These are phyloP conservation scores for Deroplatys truncata DNA, from an alignment of 2,888 invertebrate genomes.

Conservation along the genomic window DNA sequence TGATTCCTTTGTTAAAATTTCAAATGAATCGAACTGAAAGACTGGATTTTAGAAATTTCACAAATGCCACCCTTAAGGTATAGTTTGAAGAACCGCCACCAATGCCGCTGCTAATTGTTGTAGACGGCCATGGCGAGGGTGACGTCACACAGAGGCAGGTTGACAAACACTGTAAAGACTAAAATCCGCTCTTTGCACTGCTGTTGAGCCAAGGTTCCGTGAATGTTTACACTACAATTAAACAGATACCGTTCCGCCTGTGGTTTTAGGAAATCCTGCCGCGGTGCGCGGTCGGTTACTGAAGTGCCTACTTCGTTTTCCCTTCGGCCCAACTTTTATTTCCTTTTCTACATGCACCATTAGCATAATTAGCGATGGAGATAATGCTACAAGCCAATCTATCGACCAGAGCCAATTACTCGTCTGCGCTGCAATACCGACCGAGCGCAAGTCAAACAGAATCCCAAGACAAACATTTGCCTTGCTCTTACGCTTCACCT, in stretches of 20 bases:
- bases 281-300: background rate
- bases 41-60: too few species aligned
- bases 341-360: background rate
- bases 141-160: background rate
- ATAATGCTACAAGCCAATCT: constrained; percentile 17
- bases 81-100: too few species aligned
- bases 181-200: background rate
- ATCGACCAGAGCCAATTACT: background rate
- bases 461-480: constrained; percentile 41
- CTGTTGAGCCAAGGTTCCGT: background rate
- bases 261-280: background rate
- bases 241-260: background rate
- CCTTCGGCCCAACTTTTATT: background rate
- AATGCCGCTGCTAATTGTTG: too few species aligned
- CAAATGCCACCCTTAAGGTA: too few species aligned
- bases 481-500: constrained; percentile 39
- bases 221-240: background rate
- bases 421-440: background rate
- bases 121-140: background rate
- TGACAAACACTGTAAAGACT: background rate
- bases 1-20: too few species aligned
- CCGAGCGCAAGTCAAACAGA: background rate
- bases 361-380: constrained; percentile 25
- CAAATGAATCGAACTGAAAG: too few species aligned
- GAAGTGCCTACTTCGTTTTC: background rate